Percentiles rank a stretch among this genome's conserved stretches.
phyloP scores from a whole-genome alignment of 2,113 vertebrate species.

The Archilochus colubris region DNA sequence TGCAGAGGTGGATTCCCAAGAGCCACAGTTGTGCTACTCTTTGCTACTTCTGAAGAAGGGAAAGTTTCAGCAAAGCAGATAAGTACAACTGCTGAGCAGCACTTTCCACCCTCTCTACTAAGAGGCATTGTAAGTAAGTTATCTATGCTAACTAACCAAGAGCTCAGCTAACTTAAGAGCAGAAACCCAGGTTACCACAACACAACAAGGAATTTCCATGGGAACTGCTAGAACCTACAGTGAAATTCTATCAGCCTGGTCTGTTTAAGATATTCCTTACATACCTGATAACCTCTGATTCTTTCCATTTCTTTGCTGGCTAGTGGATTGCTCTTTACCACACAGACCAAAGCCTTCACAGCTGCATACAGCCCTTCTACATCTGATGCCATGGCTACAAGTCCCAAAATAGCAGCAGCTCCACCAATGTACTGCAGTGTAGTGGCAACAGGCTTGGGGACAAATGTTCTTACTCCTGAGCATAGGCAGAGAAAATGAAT shows the following conservation, averaged over 20 bases:
- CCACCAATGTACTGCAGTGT: slow-evolving; percentile 96
- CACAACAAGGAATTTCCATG: neutral
- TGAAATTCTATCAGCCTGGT: neutral
- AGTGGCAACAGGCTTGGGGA: slow-evolving; percentile 94
- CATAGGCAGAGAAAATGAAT: slow-evolving; percentile 3
- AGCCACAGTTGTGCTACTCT: neutral
- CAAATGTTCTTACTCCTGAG: slow-evolving; percentile 92
- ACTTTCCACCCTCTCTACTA: neutral
- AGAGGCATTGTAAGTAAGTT: neutral
- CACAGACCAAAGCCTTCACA: slow-evolving; percentile 96
- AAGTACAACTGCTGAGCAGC: neutral
- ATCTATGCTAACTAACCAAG: neutral
- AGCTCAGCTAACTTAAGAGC: neutral
- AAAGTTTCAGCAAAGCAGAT: neutral
- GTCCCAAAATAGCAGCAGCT: slow-evolving; percentile 94
- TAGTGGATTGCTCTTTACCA: slow-evolving; percentile 96
- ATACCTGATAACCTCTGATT: slow-evolving; percentile 96
- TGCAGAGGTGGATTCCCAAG: neutral
- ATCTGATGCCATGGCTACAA: slow-evolving; percentile 98
- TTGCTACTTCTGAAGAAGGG: neutral
- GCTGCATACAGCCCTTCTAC: slow-evolving; percentile 97
- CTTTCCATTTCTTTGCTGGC: slow-evolving; percentile 99
- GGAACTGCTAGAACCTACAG: neutral
- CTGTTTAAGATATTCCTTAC: neutral
- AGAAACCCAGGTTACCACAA: neutral